Conservation (phyloP, 2,797 vertebrate genomes). For the Sebastes reedi region DNA sequence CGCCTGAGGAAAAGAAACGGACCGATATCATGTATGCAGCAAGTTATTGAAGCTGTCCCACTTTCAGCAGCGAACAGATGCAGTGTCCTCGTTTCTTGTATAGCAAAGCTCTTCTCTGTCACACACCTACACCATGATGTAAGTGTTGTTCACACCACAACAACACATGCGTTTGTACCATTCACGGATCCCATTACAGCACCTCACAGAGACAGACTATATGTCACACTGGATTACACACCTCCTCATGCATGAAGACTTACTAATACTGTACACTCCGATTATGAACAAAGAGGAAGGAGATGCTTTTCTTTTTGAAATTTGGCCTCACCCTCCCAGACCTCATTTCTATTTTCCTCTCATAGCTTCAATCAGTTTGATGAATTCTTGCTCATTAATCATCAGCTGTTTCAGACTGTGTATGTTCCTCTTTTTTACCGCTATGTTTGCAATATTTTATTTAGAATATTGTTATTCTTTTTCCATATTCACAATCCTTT, state of each 20-base stretch:
- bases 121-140: slow-evolving; percentile 73
- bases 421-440: not conserved
- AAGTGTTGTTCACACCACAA: slow-evolving; percentile 70
- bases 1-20: slow-evolving; percentile 5
- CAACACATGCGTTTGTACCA: slow-evolving; percentile 63
- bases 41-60: slow-evolving; percentile 45
- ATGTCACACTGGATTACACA: slow-evolving; percentile 51
- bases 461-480: not conserved
- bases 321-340: not conserved
- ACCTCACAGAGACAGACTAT: slow-evolving; percentile 44
- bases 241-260: slow-evolving; percentile 20
- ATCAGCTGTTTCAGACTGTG: not conserved
- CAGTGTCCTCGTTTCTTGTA: slow-evolving; percentile 54
- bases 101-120: slow-evolving; percentile 51
- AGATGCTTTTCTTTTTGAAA: slow-evolving; percentile 13
- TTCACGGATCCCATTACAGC: slow-evolving; percentile 61
- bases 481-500: not conserved
- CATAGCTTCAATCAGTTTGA: not conserved
- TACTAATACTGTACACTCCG: slow-evolving; percentile 25
- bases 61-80: slow-evolving; percentile 53
- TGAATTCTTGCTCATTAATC: not conserved
- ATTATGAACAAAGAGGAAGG: slow-evolving; percentile 19
- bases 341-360: not conserved
- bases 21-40: slow-evolving; percentile 2
- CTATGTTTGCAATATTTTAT: not conserved